These are phyloP conservation scores for Phalanger gymnotis DNA, from an alignment of 2,797 vertebrate genomes.

Conservation along the genomic window DNA sequence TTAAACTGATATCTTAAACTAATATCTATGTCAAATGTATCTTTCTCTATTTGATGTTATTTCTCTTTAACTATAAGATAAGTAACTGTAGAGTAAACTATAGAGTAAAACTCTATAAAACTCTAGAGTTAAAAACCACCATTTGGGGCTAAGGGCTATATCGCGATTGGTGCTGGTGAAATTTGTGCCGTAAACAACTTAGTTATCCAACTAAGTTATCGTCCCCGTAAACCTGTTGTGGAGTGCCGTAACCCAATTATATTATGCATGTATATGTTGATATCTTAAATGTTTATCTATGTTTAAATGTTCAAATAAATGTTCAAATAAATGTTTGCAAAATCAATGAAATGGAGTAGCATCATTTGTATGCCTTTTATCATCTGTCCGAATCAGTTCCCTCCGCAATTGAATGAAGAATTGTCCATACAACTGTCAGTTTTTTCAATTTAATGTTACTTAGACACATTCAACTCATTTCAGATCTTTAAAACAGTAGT, in stretches of 20 bases:
- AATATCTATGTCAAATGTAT: background rate
- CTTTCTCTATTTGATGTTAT: background rate
- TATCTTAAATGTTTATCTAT: background rate
- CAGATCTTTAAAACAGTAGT: background rate
- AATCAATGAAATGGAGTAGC: background rate
- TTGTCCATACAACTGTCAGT: background rate
- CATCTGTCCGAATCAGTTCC: background rate
- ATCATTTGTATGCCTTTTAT: background rate
- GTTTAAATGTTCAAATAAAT: background rate
- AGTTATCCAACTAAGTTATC: background rate
- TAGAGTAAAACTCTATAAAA: background rate
- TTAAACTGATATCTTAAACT: background rate
- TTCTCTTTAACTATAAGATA: background rate
- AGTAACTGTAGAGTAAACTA: background rate
- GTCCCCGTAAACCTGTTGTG: background rate
- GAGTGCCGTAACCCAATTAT: background rate
- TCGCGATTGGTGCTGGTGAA: background rate
- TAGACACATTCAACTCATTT: background rate
- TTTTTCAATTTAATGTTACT: background rate
- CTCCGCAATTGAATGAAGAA: background rate
- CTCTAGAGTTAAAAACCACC: background rate
- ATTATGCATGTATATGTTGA: slow-evolving; percentile 2
- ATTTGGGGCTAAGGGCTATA: background rate
- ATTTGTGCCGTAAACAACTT: background rate
- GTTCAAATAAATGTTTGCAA: background rate